Conservation (phyloP, 2,113 vertebrate genomes). For the Boleophthalmus pectinirostris region DNA sequence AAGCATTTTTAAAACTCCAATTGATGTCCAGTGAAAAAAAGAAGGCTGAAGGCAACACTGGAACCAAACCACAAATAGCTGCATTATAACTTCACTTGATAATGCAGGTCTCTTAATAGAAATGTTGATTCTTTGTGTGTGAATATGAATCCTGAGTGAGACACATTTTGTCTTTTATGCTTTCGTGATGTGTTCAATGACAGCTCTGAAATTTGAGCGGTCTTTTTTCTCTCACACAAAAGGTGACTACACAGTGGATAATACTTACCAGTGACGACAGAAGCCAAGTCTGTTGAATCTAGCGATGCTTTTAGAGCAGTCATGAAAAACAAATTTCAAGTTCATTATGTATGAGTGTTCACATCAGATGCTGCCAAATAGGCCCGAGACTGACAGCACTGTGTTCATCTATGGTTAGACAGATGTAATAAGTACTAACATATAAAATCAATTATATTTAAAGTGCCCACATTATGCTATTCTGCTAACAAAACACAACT, state of each 20-base stretch:
- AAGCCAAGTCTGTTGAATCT: no score
- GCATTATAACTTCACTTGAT: constrained; percentile 12
- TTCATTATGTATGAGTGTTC: background rate
- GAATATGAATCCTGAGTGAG: no score
- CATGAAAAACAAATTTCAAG: background rate
- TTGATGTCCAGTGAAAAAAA: constrained; percentile 2
- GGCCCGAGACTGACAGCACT: background rate
- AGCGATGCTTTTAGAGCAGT: background rate
- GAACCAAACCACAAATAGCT: constrained; percentile 15
- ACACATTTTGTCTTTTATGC: no score
- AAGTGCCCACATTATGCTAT: no score
- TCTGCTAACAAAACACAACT: no score
- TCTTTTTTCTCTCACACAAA: no score
- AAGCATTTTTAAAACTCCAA: constrained; percentile 5
- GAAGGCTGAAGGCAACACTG: constrained; percentile 26
- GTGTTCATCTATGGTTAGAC: background rate
- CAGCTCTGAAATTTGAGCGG: no score
- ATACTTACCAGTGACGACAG: no score
- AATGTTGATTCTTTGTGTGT: background rate
- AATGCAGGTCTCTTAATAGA: background rate
- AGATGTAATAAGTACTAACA: no score
- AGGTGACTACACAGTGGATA: no score
- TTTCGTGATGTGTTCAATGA: no score
- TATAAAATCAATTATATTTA: no score
- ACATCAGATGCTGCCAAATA: background rate